Evolutionary conservation across 2,888 invertebrate species (phyloP), one percentile per base, ranked within the genome.

Genomic region (Ophioninae sp.): DNA sequence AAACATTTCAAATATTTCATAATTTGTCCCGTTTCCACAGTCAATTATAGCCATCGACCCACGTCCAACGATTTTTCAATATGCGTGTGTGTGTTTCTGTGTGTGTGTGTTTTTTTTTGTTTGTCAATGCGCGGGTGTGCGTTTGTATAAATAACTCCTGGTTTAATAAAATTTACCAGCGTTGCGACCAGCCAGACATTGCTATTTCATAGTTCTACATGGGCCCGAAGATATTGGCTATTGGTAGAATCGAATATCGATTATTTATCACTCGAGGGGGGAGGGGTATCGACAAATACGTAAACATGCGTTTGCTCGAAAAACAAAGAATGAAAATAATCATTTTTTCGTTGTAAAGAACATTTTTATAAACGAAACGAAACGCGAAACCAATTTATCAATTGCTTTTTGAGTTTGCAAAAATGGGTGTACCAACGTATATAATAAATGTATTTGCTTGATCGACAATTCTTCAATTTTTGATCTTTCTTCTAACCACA

Each of bases 1-100:
- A 88, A 90, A 90, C 85, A 88, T 89, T 85, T 89, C 84, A 89
- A 88, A 88, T 87, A 86, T 87, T 85, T 87, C 87, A 87, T 86
- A 87, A 87, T 86, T 87, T 86, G 81, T 86, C 82, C 81, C 83
- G 57, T 85, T 72, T 61, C 50, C 75, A 37, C 76, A 68, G 59
- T 72, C 75, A 41, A 59, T 67, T 61, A 68, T 50, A 59, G 59
- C 62, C 69, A 21, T 39, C 37, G 44, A 20, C 57, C 41, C 7
- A 56, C 75, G 41, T 67, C 56, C 67, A 76, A 76, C 65, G 59
- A 39, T 73, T 30, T 70, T 17, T 62, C 21, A 62, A 61, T 61
- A 73, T 61, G 41, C n/a, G 23, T 44, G 61, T 30, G 30, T 30
- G 30, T 30, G 30, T 30, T 1, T 30, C 2, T 30, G 30, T 30